Evolutionary conservation across 2,113 vertebrate species (phyloP), one percentile per base, ranked within the genome.

Genomic region (Athene cunicularia): DNA sequence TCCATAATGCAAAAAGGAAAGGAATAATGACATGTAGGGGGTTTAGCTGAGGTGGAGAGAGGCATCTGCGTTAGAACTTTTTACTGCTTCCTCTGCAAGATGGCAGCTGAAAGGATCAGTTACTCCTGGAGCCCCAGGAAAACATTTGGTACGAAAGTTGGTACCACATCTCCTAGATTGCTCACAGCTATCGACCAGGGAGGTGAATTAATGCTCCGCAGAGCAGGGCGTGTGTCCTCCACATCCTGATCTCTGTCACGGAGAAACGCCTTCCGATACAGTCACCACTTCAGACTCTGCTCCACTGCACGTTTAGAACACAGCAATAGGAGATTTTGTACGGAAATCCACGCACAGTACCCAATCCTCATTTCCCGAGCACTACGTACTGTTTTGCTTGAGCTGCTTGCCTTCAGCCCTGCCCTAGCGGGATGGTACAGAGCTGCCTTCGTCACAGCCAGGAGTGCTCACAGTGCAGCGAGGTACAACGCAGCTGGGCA

Each of bases 171-270:
- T 75, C 43, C 45, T n/a, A 15, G 53, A 56, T 28, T 10, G n/a
- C 74, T 89, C 73, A 53, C 26, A 41, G 59, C 18, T 60, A 49
- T 35, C 1, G 9, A 41, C 39, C 30, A 60, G 39, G n/a, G 80
- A 58, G 20, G 18, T 33, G 32, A 75, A 52, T 0, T 10, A 23
- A 63, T 32, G 56, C 33, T 52, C 14, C 1, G 62, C 32, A 7
- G 32, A 68, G 41, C 4, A 1, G 56, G 12, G 6, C 10, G 13
- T 4, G 8, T 0, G 0, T 14, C 30, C 39, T 67, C 79, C 59
- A 10, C 35, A 4, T 20, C 16, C 47, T 21, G 18, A 24, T 64
- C 55, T 33, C 37, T 22, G 35, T 37, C 60, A 30, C 8, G 13
- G n/a, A 49, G 24, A 60, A 85, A 14, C 35, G 52, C 26, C 62